phyloP scores from a whole-genome alignment of 2,797 vertebrate species.

The Neosilurus mollespiculum region DNA sequence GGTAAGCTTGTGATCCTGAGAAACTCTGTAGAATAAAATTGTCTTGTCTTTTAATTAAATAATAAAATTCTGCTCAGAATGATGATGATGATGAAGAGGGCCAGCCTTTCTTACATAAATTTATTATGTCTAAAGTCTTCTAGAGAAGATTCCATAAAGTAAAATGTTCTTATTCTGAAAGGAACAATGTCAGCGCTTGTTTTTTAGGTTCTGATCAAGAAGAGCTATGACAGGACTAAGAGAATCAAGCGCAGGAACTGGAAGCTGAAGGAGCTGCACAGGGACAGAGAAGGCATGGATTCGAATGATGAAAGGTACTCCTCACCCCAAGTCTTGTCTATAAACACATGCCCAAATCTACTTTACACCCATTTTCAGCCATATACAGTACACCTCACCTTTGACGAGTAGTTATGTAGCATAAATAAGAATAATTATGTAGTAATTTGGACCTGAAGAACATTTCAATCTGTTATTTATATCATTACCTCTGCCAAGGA shows the following conservation, averaged over 20 bases:
- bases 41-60: not conserved
- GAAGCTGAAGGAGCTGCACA: constrained; percentile 88
- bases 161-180: not conserved
- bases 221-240: constrained; percentile 86
- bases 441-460: too few species aligned
- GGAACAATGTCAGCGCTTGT: not conserved
- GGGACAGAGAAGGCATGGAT: constrained; percentile 81
- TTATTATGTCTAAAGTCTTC: not conserved
- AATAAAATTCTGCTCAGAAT: not conserved
- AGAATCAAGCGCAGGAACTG: constrained; percentile 90
- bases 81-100: not conserved
- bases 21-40: not conserved
- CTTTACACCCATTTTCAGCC: too few species aligned
- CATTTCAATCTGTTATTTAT: too few species aligned
- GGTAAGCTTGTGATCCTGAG: not conserved
- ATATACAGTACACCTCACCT: too few species aligned
- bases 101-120: not conserved
- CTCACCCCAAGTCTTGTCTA: not conserved
- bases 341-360: too few species aligned
- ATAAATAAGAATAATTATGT: too few species aligned
- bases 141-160: not conserved
- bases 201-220: constrained; percentile 91
- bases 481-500: too few species aligned
- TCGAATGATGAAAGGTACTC: constrained; percentile 87
- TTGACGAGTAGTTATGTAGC: too few species aligned